Conservation (phyloP, 2,113 vertebrate genomes). For the Ciconia maguari region DNA sequence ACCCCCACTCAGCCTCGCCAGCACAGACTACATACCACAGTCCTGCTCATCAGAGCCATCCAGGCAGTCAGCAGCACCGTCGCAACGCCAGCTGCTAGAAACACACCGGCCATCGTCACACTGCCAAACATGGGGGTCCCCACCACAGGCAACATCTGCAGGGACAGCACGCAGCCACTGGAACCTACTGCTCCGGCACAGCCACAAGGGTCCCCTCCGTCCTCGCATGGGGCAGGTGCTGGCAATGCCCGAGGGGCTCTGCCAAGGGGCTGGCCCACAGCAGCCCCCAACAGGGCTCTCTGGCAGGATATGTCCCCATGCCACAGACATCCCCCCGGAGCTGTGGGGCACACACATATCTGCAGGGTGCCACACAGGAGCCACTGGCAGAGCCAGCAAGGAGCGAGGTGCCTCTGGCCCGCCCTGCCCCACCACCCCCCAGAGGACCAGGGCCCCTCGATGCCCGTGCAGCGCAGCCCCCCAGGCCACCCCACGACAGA, state of each 20-base stretch:
- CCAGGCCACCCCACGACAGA: background rate
- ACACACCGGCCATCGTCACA: conserved; percentile 87
- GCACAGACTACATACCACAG: conserved; percentile 72
- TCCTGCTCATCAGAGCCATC: conserved; percentile 89
- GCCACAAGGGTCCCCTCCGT: too few species aligned
- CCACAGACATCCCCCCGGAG: background rate
- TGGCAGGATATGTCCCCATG: too few species aligned
- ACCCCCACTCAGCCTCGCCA: fast-evolving
- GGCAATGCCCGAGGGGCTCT: background rate
- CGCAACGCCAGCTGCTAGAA: conserved; percentile 79
- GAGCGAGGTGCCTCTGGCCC: background rate
- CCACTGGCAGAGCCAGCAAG: background rate
- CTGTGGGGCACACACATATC: background rate
- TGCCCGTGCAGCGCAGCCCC: fast-evolving
- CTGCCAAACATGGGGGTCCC: conserved; percentile 77
- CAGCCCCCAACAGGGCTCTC: background rate
- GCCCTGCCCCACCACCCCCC: too few species aligned
- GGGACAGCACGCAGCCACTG: background rate
- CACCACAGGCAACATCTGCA: conserved; percentile 51
- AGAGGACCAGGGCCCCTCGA: background rate
- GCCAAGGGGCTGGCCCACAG: background rate
- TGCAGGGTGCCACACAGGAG: background rate
- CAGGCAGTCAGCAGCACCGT: conserved; percentile 82
- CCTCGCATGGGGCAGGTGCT: background rate
- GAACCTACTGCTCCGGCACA: fast-evolving